Percentiles rank a stretch among this genome's conserved stretches.
Evolutionary conservation across 1,140 invertebrate genomes (phyloP).

Genomic region (Parapsyche elsis): DNA sequence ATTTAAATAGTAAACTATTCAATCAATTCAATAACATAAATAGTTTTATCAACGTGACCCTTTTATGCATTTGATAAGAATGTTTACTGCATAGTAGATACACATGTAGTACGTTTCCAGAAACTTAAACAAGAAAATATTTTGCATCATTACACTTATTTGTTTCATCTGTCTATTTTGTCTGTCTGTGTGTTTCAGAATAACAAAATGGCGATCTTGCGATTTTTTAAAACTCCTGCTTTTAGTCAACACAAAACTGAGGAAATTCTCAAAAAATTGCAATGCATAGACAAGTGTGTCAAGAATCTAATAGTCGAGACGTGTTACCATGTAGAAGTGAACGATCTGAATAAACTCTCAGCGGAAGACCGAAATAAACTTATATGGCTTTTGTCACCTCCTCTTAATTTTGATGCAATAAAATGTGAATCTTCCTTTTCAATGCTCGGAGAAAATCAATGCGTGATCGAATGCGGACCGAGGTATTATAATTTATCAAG

Average conservation of each 20-base stretch:
- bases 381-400: slow-evolving; percentile 77
- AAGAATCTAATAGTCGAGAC: slow-evolving; percentile 74
- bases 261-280: slow-evolving; percentile 63
- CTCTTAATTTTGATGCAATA: slow-evolving; percentile 70
- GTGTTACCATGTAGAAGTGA: slow-evolving; percentile 82
- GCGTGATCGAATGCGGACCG: slow-evolving; percentile 83
- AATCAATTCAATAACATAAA: background rate
- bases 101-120: background rate
- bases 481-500: slow-evolving; percentile 65
- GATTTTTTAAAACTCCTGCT: slow-evolving; percentile 64
- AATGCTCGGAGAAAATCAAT: slow-evolving; percentile 59
- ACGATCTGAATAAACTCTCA: slow-evolving; percentile 65
- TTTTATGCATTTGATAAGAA: background rate
- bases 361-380: slow-evolving; percentile 71
- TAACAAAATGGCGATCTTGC: slow-evolving; percentile 61
- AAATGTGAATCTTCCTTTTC: slow-evolving; percentile 64
- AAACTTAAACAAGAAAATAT: background rate
- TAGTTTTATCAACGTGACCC: background rate
- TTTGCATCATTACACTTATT: background rate
- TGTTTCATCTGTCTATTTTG: background rate
- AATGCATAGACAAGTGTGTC: slow-evolving; percentile 62
- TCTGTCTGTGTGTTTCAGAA: background rate
- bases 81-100: background rate
- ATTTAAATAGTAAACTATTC: no score
- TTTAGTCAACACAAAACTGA: slow-evolving; percentile 65